These are phyloP conservation scores for Pachyrhynchus sulphureomaculatus DNA, from an alignment of 1,140 invertebrate genomes.

Conservation along the genomic window DNA sequence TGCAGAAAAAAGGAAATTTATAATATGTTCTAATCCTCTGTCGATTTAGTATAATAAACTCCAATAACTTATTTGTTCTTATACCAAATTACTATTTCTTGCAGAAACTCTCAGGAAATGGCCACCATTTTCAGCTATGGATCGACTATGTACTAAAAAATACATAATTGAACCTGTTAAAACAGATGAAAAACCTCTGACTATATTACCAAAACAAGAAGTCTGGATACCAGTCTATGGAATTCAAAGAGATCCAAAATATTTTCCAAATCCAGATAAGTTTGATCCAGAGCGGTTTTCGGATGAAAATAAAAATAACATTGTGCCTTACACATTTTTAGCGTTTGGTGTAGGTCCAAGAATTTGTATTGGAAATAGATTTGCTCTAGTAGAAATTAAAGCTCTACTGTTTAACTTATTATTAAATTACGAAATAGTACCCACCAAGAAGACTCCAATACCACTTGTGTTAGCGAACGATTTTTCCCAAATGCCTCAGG, in stretches of 20 bases:
- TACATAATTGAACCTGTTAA: conserved; percentile 24
- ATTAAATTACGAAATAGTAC: conserved; percentile 34
- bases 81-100: too few species aligned
- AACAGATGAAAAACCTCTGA: background rate
- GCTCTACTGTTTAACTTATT: conserved; percentile 44
- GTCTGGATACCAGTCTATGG: conserved; percentile 38
- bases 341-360: conserved; percentile 60
- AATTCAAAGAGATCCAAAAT: conserved; percentile 44
- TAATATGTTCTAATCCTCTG: too few species aligned
- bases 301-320: conserved; percentile 40
- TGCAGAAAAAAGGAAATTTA: too few species aligned
- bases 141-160: conserved; percentile 30
- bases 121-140: too few species aligned
- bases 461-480: conserved; percentile 10
- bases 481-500: too few species aligned
- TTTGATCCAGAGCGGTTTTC: conserved; percentile 55
- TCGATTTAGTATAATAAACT: too few species aligned
- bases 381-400: conserved; percentile 29
- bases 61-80: too few species aligned
- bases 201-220: background rate
- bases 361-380: conserved; percentile 42
- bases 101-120: too few species aligned
- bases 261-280: conserved; percentile 53
- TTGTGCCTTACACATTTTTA: conserved; percentile 51
- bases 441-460: conserved; percentile 35